Conservation (phyloP, 2,888 invertebrate genomes). For the Melanchra persicariae region DNA sequence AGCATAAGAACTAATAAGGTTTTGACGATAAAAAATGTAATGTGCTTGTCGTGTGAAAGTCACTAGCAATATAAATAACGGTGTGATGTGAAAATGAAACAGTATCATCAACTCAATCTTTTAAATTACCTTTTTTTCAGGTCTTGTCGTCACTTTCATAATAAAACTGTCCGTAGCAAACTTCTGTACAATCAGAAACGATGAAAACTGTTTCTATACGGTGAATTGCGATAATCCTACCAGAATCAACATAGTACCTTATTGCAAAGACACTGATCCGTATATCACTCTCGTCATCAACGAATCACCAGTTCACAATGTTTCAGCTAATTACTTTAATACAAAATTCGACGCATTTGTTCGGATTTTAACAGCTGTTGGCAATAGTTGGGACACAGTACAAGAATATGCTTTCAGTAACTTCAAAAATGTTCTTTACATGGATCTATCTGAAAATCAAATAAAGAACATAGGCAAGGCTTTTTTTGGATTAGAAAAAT, state of each 20-base stretch:
- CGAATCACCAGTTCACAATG: conserved; percentile 19
- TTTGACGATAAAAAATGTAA: conserved; percentile 15
- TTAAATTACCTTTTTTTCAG: conserved; percentile 34
- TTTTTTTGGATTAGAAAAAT: conserved; percentile 47
- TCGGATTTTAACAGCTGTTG: conserved; percentile 37
- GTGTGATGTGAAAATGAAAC: background rate
- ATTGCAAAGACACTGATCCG: conserved; percentile 30
- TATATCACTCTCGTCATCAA: conserved; percentile 51
- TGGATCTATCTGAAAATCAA: conserved; percentile 55
- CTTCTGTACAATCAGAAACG: conserved; percentile 33
- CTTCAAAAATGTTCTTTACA: conserved; percentile 53
- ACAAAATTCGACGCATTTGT: conserved; percentile 37
- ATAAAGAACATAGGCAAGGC: conserved; percentile 46
- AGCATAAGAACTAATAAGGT: conserved; percentile 14
- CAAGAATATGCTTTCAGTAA: conserved; percentile 47
- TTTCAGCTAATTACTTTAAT: conserved; percentile 27
- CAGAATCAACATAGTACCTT: conserved; percentile 16
- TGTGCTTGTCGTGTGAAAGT: background rate
- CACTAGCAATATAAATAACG: background rate
- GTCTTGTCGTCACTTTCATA: conserved; percentile 17
- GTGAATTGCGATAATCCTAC: conserved; percentile 39
- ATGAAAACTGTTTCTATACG: conserved; percentile 53
- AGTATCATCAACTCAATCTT: background rate
- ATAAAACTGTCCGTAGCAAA: conserved; percentile 8
- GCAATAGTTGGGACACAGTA: conserved; percentile 47